Percentiles rank a stretch among this genome's conserved stretches.
phyloP scores from a whole-genome alignment of 2,113 vertebrate species.

The Casuarius casuarius region DNA sequence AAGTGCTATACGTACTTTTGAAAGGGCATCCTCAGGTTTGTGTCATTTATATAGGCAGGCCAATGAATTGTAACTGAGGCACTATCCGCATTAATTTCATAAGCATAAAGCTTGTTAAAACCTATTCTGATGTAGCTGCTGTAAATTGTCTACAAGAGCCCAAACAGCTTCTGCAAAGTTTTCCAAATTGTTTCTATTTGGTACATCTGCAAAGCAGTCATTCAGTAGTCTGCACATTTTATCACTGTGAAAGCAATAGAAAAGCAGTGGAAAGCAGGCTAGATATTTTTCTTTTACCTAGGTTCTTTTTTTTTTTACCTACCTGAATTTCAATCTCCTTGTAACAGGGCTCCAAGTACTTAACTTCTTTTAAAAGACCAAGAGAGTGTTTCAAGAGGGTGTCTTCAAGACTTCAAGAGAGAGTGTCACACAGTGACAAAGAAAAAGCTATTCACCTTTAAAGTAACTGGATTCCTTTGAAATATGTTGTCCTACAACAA shows the following conservation, averaged over 20 bases:
- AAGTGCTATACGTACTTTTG: neutral
- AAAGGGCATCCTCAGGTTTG: neutral
- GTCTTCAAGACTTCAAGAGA: no score
- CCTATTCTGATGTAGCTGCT: neutral
- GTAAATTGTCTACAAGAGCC: neutral
- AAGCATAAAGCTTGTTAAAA: neutral
- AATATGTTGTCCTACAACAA: neutral
- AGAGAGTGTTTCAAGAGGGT: neutral
- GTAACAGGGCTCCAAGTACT: neutral
- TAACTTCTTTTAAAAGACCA: neutral
- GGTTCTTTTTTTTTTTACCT: neutral
- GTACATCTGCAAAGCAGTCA: neutral
- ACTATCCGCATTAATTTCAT: neutral
- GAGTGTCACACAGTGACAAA: neutral
- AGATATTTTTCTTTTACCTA: neutral
- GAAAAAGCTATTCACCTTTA: neutral
- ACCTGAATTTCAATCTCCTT: neutral
- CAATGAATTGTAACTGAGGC: neutral
- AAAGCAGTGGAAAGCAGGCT: neutral
- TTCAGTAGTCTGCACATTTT: neutral
- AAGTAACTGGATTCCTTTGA: neutral
- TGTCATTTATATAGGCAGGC: neutral
- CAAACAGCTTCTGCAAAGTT: neutral
- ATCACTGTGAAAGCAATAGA: neutral
- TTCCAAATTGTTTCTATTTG: neutral